A percentile compares a stretch with the other conserved stretches of the same genome.
These are phyloP conservation scores for Rafetus swinhoei DNA, from an alignment of 2,113 vertebrate species.

Conservation along the genomic window DNA sequence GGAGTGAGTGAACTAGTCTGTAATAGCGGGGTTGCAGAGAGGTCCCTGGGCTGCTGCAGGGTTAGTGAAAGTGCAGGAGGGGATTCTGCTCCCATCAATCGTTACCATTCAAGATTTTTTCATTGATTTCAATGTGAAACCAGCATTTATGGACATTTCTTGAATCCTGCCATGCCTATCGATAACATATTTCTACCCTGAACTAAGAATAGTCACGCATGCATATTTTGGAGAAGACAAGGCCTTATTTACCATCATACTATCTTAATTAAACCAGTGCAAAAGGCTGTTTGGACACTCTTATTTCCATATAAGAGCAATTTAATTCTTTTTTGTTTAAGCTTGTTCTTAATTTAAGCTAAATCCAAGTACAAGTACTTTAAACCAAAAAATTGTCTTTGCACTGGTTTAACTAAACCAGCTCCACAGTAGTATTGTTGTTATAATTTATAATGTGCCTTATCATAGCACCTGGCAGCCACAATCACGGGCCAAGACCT, in stretches of 20 bases:
- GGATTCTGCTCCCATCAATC: no score
- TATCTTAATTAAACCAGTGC: background rate
- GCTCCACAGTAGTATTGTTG: background rate
- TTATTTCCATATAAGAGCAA: background rate
- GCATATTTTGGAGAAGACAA: background rate
- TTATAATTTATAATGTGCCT: background rate
- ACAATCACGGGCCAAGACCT: background rate
- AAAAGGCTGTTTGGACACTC: background rate
- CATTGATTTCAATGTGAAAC: background rate
- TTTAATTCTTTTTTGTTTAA: background rate
- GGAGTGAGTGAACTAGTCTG: background rate
- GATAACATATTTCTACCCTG: background rate
- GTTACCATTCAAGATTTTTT: background rate
- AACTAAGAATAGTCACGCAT: background rate
- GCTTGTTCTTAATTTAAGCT: background rate
- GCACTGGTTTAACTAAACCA: background rate
- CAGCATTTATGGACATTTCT: background rate
- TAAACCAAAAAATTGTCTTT: background rate
- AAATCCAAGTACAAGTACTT: rapidly evolving
- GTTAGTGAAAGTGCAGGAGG: background rate
- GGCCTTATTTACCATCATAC: background rate
- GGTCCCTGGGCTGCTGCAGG: background rate
- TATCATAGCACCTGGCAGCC: background rate
- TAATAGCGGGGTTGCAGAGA: background rate
- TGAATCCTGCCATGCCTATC: background rate